Conservation (phyloP, 2,113 vertebrate species). For the Syngnathus typhle region DNA sequence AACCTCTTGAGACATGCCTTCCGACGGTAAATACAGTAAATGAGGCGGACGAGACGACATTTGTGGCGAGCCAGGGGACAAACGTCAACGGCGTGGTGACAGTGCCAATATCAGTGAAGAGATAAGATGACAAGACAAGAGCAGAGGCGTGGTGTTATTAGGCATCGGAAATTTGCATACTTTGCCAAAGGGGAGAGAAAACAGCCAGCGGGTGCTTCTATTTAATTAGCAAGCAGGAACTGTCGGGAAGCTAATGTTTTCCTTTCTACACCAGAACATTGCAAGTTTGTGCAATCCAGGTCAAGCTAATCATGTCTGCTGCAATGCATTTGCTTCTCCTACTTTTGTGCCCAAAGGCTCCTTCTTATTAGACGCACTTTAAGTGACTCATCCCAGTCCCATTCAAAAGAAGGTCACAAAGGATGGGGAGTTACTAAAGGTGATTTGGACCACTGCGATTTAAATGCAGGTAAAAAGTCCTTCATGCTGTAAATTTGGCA, state of each 20-base stretch:
- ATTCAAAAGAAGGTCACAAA: constrained; percentile 54
- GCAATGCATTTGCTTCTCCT: constrained; percentile 45
- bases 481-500: neutral
- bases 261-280: constrained; percentile 22
- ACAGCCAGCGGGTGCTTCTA: constrained; percentile 19
- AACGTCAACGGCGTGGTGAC: constrained; percentile 14
- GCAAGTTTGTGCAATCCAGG: constrained; percentile 28
- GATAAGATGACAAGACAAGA: constrained; percentile 25
- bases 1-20: neutral
- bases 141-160: constrained; percentile 21
- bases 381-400: constrained; percentile 53
- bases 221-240: constrained; percentile 36
- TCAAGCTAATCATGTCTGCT: constrained; percentile 46
- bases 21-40: constrained; percentile 20
- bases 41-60: constrained; percentile 7
- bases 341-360: constrained; percentile 28
- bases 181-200: constrained; percentile 14
- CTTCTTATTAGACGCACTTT: constrained; percentile 36
- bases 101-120: constrained; percentile 20
- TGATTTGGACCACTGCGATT: constrained; percentile 32
- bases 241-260: constrained; percentile 23
- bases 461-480: constrained; percentile 23
- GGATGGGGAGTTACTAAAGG: constrained; percentile 50
- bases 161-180: constrained; percentile 25
- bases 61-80: constrained; percentile 5